Evolutionary conservation across 1,140 invertebrate species (phyloP).

Genomic region (Conus betulinus): DNA sequence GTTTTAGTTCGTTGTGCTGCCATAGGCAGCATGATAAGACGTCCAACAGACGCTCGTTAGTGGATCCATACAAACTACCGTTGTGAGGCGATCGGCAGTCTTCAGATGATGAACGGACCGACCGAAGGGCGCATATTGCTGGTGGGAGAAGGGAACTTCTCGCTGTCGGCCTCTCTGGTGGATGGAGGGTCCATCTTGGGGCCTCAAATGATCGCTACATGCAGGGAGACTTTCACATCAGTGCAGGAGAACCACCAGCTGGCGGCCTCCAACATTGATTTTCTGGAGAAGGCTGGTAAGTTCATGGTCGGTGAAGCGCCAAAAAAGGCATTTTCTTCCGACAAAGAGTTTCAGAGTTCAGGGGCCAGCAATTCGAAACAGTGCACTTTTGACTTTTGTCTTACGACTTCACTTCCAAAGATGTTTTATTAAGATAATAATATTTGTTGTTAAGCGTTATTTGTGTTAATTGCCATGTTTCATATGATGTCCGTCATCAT

Average conservation of each 20-base stretch:
- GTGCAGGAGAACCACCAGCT: constrained; percentile 61
- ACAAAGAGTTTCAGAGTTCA: no score
- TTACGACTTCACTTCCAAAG: no score
- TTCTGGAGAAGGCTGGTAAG: constrained; percentile 63
- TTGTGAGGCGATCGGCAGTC: neutral
- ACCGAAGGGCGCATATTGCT: constrained; percentile 65
- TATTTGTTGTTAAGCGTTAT: no score
- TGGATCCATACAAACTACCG: neutral
- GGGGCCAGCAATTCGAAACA: no score
- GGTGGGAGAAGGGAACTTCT: constrained; percentile 81
- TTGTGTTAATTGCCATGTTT: no score
- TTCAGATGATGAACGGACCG: constrained; percentile 34
- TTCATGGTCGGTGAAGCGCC: no score
- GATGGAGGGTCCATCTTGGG: constrained; percentile 43
- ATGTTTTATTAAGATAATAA: neutral
- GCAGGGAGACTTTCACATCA: constrained; percentile 62
- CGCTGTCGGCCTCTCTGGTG: constrained; percentile 77
- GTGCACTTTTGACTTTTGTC: no score
- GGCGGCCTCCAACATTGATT: constrained; percentile 59
- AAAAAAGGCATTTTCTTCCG: no score
- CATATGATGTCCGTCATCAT: no score
- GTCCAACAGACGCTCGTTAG: neutral
- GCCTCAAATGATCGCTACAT: constrained; percentile 64
- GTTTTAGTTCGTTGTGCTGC: neutral
- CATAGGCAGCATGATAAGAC: neutral